Conservation (phyloP, 1,140 invertebrate species). For the Euura lappo region DNA sequence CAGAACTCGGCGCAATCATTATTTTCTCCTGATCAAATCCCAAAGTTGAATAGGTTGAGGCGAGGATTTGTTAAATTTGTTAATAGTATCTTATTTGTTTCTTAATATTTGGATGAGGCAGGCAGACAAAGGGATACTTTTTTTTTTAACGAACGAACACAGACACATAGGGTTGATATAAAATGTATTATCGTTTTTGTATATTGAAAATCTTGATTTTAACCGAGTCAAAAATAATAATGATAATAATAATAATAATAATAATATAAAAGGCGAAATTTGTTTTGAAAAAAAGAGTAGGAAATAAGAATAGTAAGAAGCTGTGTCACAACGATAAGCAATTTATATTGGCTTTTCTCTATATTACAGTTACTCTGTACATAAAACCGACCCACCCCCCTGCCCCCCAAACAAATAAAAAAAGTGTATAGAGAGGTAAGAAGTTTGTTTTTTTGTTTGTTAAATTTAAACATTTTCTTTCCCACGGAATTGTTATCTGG, state of each 20-base stretch:
- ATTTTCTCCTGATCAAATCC: not conserved
- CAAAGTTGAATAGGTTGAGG: not conserved
- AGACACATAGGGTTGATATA: slow-evolving; percentile 54
- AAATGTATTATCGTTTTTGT: slow-evolving; percentile 54
- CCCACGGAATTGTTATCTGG: too few relatives aligned
- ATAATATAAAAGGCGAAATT: slow-evolving; percentile 12
- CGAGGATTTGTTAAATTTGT: slow-evolving; percentile 5
- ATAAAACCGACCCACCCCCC: slow-evolving; percentile 24
- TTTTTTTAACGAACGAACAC: slow-evolving; percentile 29
- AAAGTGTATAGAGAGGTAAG: not conserved
- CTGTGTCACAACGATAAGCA: slow-evolving; percentile 47
- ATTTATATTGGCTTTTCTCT: slow-evolving; percentile 42
- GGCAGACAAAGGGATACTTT: not conserved
- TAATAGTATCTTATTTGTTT: not conserved
- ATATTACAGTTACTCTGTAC: slow-evolving; percentile 40
- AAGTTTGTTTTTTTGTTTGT: too few relatives aligned
- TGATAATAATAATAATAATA: slow-evolving; percentile 39
- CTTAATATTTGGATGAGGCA: too few relatives aligned
- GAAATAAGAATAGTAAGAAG: slow-evolving; percentile 26
- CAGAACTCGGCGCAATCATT: not conserved
- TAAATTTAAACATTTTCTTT: too few relatives aligned
- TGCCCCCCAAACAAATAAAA: slow-evolving; percentile 6
- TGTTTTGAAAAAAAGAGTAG: too few relatives aligned
- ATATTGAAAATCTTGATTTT: slow-evolving; percentile 42
- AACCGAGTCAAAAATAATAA: slow-evolving; percentile 41